These are phyloP conservation scores for Paedocypris micromegethes DNA, from an alignment of 2,797 vertebrate genomes.

Conservation along the genomic window DNA sequence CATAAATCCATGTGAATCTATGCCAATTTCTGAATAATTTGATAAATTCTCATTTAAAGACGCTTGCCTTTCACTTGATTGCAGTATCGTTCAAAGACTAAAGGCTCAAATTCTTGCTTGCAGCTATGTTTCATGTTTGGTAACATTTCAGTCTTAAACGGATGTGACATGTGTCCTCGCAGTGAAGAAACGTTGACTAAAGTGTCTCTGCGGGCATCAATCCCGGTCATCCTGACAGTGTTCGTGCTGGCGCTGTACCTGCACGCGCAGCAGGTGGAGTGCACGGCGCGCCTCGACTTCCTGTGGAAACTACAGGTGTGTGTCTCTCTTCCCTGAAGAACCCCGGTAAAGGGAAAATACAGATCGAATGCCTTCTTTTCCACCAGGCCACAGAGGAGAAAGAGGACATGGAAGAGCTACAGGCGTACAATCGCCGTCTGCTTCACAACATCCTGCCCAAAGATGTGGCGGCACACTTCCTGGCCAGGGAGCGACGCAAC, in stretches of 20 bases:
- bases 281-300: slow-evolving; percentile 94
- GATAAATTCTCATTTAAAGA: too few relatives aligned
- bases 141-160: too few relatives aligned
- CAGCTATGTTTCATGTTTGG: too few relatives aligned
- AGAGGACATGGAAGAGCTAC: slow-evolving; percentile 97
- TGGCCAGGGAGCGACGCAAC: slow-evolving; percentile 83
- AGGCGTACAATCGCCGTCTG: slow-evolving; percentile 91
- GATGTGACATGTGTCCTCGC: slow-evolving; percentile 9
- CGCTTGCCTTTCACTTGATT: too few relatives aligned
- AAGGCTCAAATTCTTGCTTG: too few relatives aligned
- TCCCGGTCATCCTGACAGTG: slow-evolving; percentile 85
- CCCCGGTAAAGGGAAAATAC: background rate
- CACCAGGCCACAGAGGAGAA: slow-evolving; percentile 92
- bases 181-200: slow-evolving; percentile 71
- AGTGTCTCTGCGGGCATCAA: slow-evolving; percentile 85
- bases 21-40: too few relatives aligned
- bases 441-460: slow-evolving; percentile 97
- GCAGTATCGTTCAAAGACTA: too few relatives aligned
- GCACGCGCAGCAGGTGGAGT: slow-evolving; percentile 95
- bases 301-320: slow-evolving; percentile 96
- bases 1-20: too few relatives aligned
- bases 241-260: slow-evolving; percentile 93
- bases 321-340: background rate
- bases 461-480: slow-evolving; percentile 91
- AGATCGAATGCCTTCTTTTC: background rate